Percentiles rank a stretch among this genome's conserved stretches.
These are phyloP conservation scores for Sitodiplosis mosellana DNA, from an alignment of 1,140 invertebrate species.

Conservation along the genomic window DNA sequence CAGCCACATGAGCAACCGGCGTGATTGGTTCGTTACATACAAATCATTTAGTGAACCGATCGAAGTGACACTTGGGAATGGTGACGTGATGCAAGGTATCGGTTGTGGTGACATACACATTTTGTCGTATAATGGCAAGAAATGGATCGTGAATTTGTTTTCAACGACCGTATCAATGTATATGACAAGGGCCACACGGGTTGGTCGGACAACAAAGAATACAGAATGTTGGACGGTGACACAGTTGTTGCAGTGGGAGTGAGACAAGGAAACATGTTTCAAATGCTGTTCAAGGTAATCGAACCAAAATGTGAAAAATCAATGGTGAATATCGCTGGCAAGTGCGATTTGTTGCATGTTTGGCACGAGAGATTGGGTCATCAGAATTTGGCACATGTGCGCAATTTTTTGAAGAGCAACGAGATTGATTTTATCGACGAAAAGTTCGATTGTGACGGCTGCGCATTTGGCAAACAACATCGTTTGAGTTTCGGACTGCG, in stretches of 20 bases:
- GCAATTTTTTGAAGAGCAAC: background rate
- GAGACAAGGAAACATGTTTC: background rate
- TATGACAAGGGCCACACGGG: background rate
- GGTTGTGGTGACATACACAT: background rate
- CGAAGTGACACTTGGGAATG: background rate
- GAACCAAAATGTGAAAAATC: background rate
- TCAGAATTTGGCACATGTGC: background rate
- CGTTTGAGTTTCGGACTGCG: background rate
- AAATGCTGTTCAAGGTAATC: background rate
- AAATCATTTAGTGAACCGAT: background rate
- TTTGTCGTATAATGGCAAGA: background rate
- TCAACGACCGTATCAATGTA: background rate
- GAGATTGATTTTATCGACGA: background rate
- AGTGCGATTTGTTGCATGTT: background rate
- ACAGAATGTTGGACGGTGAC: background rate
- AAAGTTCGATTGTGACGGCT: background rate
- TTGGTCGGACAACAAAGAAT: background rate
- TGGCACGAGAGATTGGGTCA: background rate
- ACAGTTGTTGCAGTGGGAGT: background rate
- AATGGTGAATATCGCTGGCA: background rate
- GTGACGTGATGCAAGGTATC: background rate
- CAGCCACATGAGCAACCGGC: background rate
- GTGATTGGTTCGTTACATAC: background rate
- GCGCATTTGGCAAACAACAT: conserved; percentile 1
- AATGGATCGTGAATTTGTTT: background rate